Evolutionary conservation across 1,140 invertebrate genomes (phyloP).

Genomic region (Zaprionus ornatus): DNA sequence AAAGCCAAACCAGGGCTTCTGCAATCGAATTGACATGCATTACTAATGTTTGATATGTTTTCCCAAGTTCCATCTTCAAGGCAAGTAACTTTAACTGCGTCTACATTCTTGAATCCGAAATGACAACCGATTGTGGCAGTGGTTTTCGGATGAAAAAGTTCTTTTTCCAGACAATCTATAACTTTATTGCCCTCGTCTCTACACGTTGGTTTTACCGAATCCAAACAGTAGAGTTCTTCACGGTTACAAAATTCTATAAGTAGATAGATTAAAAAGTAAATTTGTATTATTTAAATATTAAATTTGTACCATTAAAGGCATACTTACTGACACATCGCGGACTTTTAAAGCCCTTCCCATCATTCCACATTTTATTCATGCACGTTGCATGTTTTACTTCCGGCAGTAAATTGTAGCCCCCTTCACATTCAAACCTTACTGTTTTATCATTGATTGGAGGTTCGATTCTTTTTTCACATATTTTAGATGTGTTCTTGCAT

Average conservation of each 20-base stretch:
- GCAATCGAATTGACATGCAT: constrained; percentile 10
- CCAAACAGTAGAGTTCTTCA: not conserved
- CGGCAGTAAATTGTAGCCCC: not conserved
- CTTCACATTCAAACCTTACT: constrained; percentile 11
- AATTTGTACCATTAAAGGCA: not conserved
- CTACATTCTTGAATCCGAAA: not conserved
- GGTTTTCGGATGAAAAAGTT: not conserved
- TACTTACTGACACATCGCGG: constrained; percentile 26
- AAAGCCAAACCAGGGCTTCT: rapidly evolving
- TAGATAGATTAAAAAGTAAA: not conserved
- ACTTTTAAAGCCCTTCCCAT: not conserved
- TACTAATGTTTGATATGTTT: not conserved
- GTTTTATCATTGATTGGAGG: not conserved
- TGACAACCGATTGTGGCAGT: not conserved
- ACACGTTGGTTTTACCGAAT: not conserved
- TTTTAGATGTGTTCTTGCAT: not conserved
- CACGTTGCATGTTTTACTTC: not conserved
- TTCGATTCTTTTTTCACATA: rapidly evolving
- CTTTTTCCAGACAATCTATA: no score
- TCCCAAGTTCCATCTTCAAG: constrained; percentile 20
- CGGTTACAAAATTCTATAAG: constrained; percentile 5
- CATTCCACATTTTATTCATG: not conserved
- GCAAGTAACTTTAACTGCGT: not conserved
- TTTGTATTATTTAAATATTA: no score
- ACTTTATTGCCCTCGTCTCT: not conserved